Conservation (phyloP, 2,113 vertebrate species). For the Oenanthe oenanthe region DNA sequence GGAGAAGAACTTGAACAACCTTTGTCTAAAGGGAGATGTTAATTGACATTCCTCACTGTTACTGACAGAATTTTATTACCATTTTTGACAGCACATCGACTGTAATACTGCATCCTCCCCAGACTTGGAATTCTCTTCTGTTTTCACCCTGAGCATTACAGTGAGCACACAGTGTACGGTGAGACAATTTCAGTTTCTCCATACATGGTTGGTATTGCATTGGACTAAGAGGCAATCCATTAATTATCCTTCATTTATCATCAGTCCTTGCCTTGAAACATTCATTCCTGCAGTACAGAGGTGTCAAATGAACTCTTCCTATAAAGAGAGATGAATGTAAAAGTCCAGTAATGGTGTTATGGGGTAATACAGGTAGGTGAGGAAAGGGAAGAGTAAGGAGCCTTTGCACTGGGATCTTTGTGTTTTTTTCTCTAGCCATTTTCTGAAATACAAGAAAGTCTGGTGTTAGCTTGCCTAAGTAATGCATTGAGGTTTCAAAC, state of each 20-base stretch:
- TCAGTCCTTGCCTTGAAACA: slow-evolving; percentile 69
- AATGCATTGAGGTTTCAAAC: not conserved
- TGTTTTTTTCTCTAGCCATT: not conserved
- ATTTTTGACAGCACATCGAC: slow-evolving; percentile 80
- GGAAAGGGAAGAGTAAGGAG: not conserved
- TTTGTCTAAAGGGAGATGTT: not conserved
- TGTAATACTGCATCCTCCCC: slow-evolving; percentile 81
- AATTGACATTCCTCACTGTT: not conserved
- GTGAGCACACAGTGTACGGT: slow-evolving; percentile 85
- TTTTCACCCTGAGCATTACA: slow-evolving; percentile 86
- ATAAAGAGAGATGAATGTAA: not conserved
- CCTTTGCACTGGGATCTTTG: not conserved
- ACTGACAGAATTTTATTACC: not conserved
- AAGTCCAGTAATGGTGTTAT: not conserved
- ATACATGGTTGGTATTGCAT: not conserved
- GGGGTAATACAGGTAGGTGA: not conserved
- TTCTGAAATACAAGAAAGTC: not conserved
- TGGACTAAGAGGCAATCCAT: slow-evolving; percentile 44
- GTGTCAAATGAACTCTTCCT: not conserved
- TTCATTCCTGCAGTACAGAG: slow-evolving; percentile 4
- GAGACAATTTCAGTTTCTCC: slow-evolving; percentile 52
- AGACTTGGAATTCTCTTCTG: slow-evolving; percentile 88
- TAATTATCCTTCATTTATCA: slow-evolving; percentile 70
- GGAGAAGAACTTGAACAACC: not conserved
- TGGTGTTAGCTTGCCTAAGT: not conserved